Conservation (phyloP, 2,797 vertebrate species). For the Ctenosaura bakeri region DNA sequence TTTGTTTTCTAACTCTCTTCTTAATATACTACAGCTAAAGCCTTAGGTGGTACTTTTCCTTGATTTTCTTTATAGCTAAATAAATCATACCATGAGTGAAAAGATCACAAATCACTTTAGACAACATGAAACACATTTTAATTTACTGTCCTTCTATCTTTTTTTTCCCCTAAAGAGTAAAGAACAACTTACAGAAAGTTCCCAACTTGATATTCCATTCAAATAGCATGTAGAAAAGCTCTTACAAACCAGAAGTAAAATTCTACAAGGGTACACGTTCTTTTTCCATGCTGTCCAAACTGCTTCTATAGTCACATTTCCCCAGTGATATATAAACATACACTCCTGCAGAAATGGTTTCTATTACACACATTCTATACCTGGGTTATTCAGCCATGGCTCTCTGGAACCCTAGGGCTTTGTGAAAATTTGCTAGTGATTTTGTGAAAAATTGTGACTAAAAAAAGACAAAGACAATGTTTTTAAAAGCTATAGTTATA, state of each 20-base stretch:
- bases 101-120: background rate
- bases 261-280: too few relatives aligned
- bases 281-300: too few relatives aligned
- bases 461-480: too few relatives aligned
- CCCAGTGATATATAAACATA: background rate
- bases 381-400: too few relatives aligned
- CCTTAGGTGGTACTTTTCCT: background rate
- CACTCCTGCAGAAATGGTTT: background rate
- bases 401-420: too few relatives aligned
- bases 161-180: background rate
- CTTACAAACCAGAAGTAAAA: background rate
- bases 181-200: background rate
- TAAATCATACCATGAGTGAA: background rate
- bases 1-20: background rate
- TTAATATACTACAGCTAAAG: background rate
- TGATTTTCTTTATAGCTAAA: conserved; percentile 2
- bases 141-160: background rate
- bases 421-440: too few relatives aligned
- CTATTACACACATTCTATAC: too few relatives aligned
- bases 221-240: background rate
- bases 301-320: background rate
- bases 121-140: background rate
- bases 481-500: too few relatives aligned
- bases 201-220: background rate
- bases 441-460: too few relatives aligned